Percentiles rank a stretch among this genome's conserved stretches.
Conservation (phyloP, 2,888 invertebrate genomes). For the Agrypnus murinus region DNA sequence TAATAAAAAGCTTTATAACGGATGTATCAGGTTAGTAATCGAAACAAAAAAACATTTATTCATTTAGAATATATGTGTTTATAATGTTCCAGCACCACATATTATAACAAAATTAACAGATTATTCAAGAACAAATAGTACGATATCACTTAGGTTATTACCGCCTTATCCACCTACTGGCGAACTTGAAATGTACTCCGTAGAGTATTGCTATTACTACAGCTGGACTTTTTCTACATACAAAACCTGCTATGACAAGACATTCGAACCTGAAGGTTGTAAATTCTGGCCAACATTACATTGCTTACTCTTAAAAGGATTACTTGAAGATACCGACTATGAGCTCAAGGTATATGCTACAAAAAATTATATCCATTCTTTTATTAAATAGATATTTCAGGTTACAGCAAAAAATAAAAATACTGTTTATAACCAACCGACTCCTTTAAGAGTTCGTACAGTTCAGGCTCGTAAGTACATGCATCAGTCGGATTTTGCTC, state of each 20-base stretch:
- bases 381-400: too few relatives aligned
- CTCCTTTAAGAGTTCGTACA: too few relatives aligned
- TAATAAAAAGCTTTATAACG: constrained; percentile 35
- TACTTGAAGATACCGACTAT: background rate
- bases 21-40: constrained; percentile 44
- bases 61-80: too few relatives aligned
- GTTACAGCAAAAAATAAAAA: background rate
- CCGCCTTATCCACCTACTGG: constrained; percentile 63
- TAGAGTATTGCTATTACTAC: constrained; percentile 35
- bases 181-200: constrained; percentile 52
- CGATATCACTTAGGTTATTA: constrained; percentile 58
- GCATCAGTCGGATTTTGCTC: too few relatives aligned
- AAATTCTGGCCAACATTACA: constrained; percentile 33
- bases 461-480: too few relatives aligned
- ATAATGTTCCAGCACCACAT: constrained; percentile 36
- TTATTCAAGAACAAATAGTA: constrained; percentile 52
- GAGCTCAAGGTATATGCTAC: too few relatives aligned
- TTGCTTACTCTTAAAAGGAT: constrained; percentile 21
- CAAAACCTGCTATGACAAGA: too few relatives aligned
- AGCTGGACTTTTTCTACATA: too few relatives aligned
- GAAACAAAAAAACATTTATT: too few relatives aligned
- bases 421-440: background rate
- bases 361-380: too few relatives aligned
- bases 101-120: constrained; percentile 40
- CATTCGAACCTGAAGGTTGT: constrained; percentile 2